Base-by-base conservation (phyloP, 2,797 vertebrate genomes). In the Protonibea diacanthus region DNA sequence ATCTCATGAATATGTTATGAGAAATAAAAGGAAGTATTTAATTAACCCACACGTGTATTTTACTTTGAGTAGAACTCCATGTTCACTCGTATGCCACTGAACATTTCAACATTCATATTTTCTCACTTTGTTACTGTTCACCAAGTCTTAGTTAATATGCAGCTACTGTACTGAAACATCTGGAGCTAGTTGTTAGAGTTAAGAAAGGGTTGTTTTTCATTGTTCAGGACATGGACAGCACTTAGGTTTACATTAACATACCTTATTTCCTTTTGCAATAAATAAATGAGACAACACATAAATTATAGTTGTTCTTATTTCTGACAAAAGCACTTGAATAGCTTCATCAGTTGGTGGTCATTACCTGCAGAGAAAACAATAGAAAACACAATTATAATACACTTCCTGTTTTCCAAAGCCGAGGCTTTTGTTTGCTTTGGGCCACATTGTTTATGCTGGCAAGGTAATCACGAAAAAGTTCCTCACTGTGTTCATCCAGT, bases 401-500 rank as follows among this genome's bases (percentile, higher is more conserved):
- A 56, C 63, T 75, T 84, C 76, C 76, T 86, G 82, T 82, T 85
- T 78, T 73, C 68, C 49, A 62, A 60, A 73, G 44, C 40, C 4
- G 3, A 61, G 18, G 33, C 69, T 70, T 81, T 78, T 61, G 61
- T 75, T 84, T n/a, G 51, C 52, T 29, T 49, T n/a, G 18, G 10
- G 61, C 29, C 48, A 4, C 66, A 57, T 23, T 76, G 61, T 82
- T 53, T 14, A 25, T 42, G 6, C 65, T 65, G 71, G 45, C 48
- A 5, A 64, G 27, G 61, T 51, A 13, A 64, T 48, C 8, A 29
- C 45, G 48, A 71, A 68, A 59, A 17, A 48, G 47, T 51, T 69
- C 2, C 95, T 92, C 82, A 97, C 96, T 53, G 78, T 44, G 25
- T 88, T 85, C 76, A 97, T 96, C 96, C 97, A 97, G 87, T 63